Base-by-base conservation (phyloP, 53 echinoderm and acorn worm genomes). In the Hippasteria phrygiana region DNA sequence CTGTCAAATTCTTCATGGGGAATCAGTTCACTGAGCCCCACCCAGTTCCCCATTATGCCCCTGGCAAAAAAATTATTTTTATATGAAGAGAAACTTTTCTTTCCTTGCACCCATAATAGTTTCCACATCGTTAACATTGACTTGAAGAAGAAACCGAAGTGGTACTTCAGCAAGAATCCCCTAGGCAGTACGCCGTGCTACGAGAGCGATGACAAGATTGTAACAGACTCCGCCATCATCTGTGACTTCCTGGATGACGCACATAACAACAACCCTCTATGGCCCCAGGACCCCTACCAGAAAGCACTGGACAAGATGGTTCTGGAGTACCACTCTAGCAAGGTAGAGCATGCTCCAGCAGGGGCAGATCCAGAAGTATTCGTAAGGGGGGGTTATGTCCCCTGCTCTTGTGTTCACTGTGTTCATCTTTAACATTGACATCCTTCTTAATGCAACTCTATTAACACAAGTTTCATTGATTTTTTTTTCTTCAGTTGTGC, bases 81-180 rank as follows among this genome's bases (percentile, higher is more conserved):
- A 31, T 26, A 1, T 10, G 8, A 33, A 10, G 11, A 14, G 1
- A 54, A 16, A 14, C 28, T 10, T 81, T n/a, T 40, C 36, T 42
- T 27, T 35, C 5, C 74, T n/a, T n/a, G n/a, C n/a, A n/a, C n/a
- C 38, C 62, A 28, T 1, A 40, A 32, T 37, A 94, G 95, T 16
- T 92, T 90, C 84, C 93, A 94, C 73, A 74, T 93, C 3, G 74
- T 94, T 62, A 92, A 93, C 90, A 90, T 94, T 24, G 54, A 91
- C 67, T 54, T 92, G n/a, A 78, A 62, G 47, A 81, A 88, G 55
- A 94, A 94, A 33, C 95, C 95, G 3, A 83, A 87, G 35, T 94
- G 95, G 95, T 94, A 90, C 63, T 71, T 74, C 43, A 81, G 71
- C 51, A 94, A 94, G 77, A 94, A 94, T 59, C 95, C 95, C 11